Evolutionary conservation across 2,113 vertebrate genomes (phyloP), one percentile per base, ranked within the genome.

Genomic region (Capreolus pygargus): DNA sequence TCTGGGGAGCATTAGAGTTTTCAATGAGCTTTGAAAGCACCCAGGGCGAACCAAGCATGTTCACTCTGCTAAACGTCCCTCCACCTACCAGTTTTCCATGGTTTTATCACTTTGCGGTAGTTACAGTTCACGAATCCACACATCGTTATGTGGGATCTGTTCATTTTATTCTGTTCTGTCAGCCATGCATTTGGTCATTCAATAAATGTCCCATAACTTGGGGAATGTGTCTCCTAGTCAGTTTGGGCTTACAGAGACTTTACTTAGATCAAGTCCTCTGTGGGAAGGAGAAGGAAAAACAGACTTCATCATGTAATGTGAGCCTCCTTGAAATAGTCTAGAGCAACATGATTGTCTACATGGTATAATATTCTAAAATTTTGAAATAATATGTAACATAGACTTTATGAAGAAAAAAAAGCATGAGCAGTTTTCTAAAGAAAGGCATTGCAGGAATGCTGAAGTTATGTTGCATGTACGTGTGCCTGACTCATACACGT

Each of bases 121-220:
- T 36, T 45, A 30, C 2, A 30, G 7, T 7, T 17, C 7, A 1
- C 0, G 5, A 55, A 60, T 14, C 9, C 67, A 7, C 27, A 30
- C 2, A 1, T 8, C 43, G 6, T 78, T 39, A 36, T 13, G 4
- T 9, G 1, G 0, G 1, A 10, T 25, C 16, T 17, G 1, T 16
- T 58, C 27, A 11, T 39, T 45, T 16, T 12, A 16, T 30, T 76
- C 67, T 45, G 14, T 57, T 89, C 39, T 19, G 1, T 33, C 13
- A 9, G 7, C 7, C 19, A 9, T 16, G 19, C 50, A 2, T n/a
- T 52, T 13, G 1, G 4, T 52, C 76, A 7, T 23, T 78, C 50
- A 43, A 1, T 0, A 4, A 15, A 36, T n/a, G 39, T 23, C 23
- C 19, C 43, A 3, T n/a, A 74, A 19, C 57, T 15, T n/a, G 14